These are phyloP conservation scores for Alces alces DNA, from an alignment of 2,113 vertebrate genomes.

Conservation along the genomic window DNA sequence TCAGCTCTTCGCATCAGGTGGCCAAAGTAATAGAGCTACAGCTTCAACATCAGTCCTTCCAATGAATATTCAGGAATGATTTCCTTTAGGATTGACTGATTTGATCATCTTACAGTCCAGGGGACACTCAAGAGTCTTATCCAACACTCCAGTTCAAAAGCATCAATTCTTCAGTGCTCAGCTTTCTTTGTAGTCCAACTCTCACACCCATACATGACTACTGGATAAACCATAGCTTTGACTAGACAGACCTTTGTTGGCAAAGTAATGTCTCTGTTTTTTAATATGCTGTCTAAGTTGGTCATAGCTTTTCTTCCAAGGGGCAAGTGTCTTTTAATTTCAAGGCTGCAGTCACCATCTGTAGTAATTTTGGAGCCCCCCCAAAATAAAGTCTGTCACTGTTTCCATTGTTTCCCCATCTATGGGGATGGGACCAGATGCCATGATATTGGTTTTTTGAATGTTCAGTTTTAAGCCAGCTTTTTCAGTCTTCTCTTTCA, in stretches of 20 bases:
- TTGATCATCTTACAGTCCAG: neutral
- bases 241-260: neutral
- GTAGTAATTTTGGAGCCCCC: neutral
- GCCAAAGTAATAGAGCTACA: neutral
- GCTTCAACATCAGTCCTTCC: neutral
- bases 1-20: neutral
- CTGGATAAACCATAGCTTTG: neutral
- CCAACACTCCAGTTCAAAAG: neutral
- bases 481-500: neutral
- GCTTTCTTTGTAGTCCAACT: neutral
- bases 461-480: neutral
- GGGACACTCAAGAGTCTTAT: neutral
- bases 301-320: neutral
- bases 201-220: neutral
- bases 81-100: neutral
- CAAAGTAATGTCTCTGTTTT: neutral
- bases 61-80: neutral
- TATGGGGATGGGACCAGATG: neutral
- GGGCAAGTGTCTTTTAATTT: neutral
- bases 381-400: neutral
- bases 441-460: neutral
- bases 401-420: neutral
- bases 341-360: neutral
- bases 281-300: neutral
- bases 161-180: neutral